phyloP scores from a whole-genome alignment of 1,140 invertebrate species.

The Linepithema humile region DNA sequence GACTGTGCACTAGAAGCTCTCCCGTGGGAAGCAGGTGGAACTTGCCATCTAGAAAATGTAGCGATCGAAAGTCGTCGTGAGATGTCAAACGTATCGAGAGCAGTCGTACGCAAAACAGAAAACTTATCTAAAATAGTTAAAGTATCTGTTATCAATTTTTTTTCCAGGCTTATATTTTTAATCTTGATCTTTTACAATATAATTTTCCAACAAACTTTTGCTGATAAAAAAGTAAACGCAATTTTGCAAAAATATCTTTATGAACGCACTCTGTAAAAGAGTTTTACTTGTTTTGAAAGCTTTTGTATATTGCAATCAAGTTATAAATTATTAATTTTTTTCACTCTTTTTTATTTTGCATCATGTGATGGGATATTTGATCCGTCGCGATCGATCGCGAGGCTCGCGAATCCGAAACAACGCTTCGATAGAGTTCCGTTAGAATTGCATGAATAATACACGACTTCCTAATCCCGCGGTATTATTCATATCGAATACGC shows the following conservation, averaged over 20 bases:
- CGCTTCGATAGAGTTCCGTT: background rate
- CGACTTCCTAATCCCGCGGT: conserved; percentile 50
- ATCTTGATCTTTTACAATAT: background rate
- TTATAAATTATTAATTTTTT: background rate
- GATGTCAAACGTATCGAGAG: conserved; percentile 42
- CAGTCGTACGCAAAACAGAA: background rate
- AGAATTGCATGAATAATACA: conserved; percentile 11
- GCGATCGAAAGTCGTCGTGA: conserved; percentile 44
- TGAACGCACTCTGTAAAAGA: background rate
- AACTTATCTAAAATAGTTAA: conserved; percentile 1
- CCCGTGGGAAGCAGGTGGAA: conserved; percentile 92
- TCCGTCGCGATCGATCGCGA: background rate
- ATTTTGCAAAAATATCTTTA: background rate
- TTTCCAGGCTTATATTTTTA: background rate
- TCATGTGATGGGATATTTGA: background rate
- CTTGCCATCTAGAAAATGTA: conserved; percentile 87
- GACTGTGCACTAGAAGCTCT: conserved; percentile 91
- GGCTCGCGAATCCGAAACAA: background rate
- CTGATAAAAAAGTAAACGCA: background rate
- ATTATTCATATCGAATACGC: conserved; percentile 56
- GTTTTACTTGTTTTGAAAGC: background rate
- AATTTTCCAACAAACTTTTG: background rate
- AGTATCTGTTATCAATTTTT: background rate
- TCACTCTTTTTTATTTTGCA: background rate
- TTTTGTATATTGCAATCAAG: background rate